Base-by-base conservation (phyloP, 2,888 invertebrate genomes). In the Aspidiotus rigidus region DNA sequence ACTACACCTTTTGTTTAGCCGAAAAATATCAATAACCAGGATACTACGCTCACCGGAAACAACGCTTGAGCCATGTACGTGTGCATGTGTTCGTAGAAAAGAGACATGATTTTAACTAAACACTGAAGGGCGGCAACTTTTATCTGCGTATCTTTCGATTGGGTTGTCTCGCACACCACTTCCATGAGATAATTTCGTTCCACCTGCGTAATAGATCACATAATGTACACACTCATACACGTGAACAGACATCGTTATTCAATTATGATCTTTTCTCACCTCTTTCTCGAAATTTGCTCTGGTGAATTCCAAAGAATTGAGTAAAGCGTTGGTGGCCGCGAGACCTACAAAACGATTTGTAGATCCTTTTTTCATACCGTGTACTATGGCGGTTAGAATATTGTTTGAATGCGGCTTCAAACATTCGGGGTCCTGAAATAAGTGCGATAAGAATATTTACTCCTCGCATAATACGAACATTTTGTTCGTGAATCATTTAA, bases 101-200 rank as follows among this genome's bases (percentile, higher is more conserved):
- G 83, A 0, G 96, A 91, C 83, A 99, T 89, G 74, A 99, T 98
- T 83, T 95, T 96, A 73, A 93, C 98, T 77, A 99, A 84, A 81
- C 98, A 99, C 79, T 99, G 98, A 69, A 99, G 82, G 5, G 99
- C 96, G 9, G 96, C 95, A 16, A 99, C 98, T 81, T 89, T 87
- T 60, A 99, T 93, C 79, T 92, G 88, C 71, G 90, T 87, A 77
- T 96, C 93, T 66, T 83, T 80, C 7, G 92, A 93, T 79, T 97
- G 98, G 1, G 99, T 99, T 5, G 97, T 93, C 81, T 98, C 96
- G 81, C 98, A 99, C 9, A 98, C 97, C 69, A 96, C 95, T 82
- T 99, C 96, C 99, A 99, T 99, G 70, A 99, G 98, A 78, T 93
- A 95, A 80, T 99, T 95, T 73, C 98, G 84, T 80, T 99, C 99